Percentiles rank a stretch among this genome's conserved stretches.
These are phyloP conservation scores for Zosterops pallidus DNA, from an alignment of 2,113 vertebrate species.

Conservation along the genomic window DNA sequence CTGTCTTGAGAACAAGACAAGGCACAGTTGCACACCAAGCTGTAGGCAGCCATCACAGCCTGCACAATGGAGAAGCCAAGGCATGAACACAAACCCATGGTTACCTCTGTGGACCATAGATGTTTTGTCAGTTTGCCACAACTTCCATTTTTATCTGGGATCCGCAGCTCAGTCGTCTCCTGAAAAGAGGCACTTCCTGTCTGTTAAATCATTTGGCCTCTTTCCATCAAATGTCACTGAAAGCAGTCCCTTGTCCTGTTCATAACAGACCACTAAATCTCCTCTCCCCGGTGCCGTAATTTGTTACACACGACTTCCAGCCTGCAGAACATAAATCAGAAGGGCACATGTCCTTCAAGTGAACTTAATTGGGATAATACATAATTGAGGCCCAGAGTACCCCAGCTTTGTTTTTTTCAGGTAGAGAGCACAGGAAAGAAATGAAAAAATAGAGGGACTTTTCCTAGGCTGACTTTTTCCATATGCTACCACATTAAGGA, in stretches of 20 bases:
- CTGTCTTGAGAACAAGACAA: neutral
- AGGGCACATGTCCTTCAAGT: neutral
- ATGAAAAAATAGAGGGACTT: neutral
- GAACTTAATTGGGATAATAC: neutral
- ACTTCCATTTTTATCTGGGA: neutral
- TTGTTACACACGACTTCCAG: neutral
- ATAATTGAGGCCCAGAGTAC: neutral
- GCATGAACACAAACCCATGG: rapidly evolving
- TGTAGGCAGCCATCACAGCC: neutral
- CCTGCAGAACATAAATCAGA: neutral
- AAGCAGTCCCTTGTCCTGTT: neutral
- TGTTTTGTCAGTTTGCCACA: neutral
- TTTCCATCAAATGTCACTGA: neutral
- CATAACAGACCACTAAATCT: neutral
- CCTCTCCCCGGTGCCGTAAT: neutral
- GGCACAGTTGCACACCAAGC: rapidly evolving
- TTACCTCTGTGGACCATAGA: neutral
- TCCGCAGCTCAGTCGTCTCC: neutral
- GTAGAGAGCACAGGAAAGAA: neutral
- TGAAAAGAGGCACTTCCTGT: neutral
- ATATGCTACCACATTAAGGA: neutral
- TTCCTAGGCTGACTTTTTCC: neutral
- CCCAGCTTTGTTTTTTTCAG: neutral
- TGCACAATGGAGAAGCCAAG: neutral
- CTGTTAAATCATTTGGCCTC: neutral